Evolutionary conservation across 2,888 invertebrate genomes (phyloP).

Genomic region (Chalcosyrphus nemorum): DNA sequence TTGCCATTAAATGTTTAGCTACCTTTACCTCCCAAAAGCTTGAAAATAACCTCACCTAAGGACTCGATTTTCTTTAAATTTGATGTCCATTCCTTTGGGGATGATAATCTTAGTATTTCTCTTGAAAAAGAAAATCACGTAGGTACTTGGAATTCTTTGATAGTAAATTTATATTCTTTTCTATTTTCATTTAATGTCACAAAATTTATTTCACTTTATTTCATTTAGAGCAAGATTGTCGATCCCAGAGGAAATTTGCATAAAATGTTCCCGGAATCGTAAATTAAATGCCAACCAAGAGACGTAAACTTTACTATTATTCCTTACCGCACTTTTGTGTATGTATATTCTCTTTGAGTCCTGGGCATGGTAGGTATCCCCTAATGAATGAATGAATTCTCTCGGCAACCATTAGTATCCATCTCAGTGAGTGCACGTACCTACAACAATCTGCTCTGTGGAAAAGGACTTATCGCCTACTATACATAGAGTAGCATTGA

Average conservation of each 20-base stretch:
- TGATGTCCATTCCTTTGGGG: too few species aligned
- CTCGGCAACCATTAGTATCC: not conserved
- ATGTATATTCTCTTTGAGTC: not conserved
- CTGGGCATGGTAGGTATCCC: not conserved
- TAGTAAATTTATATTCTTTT: not conserved
- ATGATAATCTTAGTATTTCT: too few species aligned
- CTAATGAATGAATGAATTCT: not conserved
- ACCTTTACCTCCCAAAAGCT: too few species aligned
- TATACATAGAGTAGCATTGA: not conserved
- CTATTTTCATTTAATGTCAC: not conserved
- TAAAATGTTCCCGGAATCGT: not conserved
- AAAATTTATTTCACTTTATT: not conserved
- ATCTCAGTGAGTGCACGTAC: not conserved
- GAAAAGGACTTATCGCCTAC: not conserved
- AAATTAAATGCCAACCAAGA: not conserved
- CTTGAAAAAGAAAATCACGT: too few species aligned
- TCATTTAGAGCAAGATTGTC: not conserved
- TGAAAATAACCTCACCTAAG: too few species aligned
- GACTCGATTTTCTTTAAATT: too few species aligned
- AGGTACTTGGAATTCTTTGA: too few species aligned
- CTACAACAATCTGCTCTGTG: not conserved
- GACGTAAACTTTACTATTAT: not conserved
- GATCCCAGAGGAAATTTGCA: constrained; percentile 25
- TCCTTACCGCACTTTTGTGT: not conserved
- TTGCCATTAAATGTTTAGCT: too few species aligned